Evolutionary conservation across 1,140 invertebrate species (phyloP), one percentile per base, ranked within the genome.

Genomic region (Heliconius hermathena): DNA sequence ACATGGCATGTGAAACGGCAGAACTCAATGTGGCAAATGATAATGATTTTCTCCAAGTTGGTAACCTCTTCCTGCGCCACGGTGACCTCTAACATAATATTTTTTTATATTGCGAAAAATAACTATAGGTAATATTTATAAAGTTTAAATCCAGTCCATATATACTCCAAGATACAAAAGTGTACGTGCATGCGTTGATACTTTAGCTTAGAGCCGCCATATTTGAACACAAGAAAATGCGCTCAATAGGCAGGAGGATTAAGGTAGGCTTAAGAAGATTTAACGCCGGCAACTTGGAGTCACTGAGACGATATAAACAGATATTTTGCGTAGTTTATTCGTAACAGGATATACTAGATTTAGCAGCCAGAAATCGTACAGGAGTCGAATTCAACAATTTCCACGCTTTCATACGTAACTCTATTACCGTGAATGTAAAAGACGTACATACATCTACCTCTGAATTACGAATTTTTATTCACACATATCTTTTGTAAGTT

Each of bases 241-340:
- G 73, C 78, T 84, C 84, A 85, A 85, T 85, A 81, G 77, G 80
- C 52, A 79, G 75, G 76, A 76, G 81, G 85, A 85, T 87, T 87
- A 84, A 79, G 83, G 77, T 84, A 79, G 83, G 82, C 82, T 85
- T 87, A 87, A 84, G 82, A 81, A 79, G 82, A 81, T 84, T 84
- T 85, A 77, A 76, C 82, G 80, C 54, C 80, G 81, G 83, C 82
- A 85, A 84, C 81, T 81, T 72, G 71, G 78, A 84, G 83, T 81
- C 76, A 78, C 81, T 83, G 83, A 82, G 77, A 81, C 79, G 73
- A 54, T 82, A 77, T 76, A 82, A 81, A 85, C 78, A 78, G 76
- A 73, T 81, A 81, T 82, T 81, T 82, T 74, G 76, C 78, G 80
- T 80, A 83, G 80, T 82, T 83, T 85, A 85, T 84, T 87, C 82